A percentile compares a stretch with the other conserved stretches of the same genome.
These are phyloP conservation scores for Rhea pennata DNA, from an alignment of 2,113 vertebrate genomes.

Conservation along the genomic window DNA sequence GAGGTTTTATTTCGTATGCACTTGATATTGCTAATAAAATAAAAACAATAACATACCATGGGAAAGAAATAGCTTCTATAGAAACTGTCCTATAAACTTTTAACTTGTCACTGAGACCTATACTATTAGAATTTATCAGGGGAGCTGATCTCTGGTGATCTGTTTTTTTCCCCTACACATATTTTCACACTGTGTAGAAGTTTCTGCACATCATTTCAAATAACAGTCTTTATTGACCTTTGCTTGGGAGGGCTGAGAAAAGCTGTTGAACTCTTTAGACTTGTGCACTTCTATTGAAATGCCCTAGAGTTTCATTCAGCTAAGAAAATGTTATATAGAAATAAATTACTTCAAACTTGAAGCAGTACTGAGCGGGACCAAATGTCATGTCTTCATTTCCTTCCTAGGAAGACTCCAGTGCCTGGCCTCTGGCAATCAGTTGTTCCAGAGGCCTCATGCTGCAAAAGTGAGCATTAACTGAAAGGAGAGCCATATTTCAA, in stretches of 20 bases:
- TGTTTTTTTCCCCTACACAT: accelerated
- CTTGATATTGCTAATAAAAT: not conserved
- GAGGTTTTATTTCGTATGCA: not conserved
- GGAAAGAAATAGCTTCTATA: not conserved
- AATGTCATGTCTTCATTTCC: accelerated
- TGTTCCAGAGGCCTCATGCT: not conserved
- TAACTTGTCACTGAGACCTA: not conserved
- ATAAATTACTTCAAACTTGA: not conserved
- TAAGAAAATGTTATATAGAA: not conserved
- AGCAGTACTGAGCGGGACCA: not conserved
- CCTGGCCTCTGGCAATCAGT: accelerated
- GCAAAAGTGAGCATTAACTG: not conserved
- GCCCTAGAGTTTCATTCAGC: not conserved
- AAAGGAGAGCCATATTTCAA: accelerated
- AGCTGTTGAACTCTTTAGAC: not conserved
- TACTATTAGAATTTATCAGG: not conserved
- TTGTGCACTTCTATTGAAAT: not conserved
- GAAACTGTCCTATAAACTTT: not conserved
- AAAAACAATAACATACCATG: not conserved
- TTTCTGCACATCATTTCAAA: not conserved
- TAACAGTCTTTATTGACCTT: not conserved
- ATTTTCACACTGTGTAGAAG: not conserved
- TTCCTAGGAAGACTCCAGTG: not conserved
- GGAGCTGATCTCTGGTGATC: not conserved
- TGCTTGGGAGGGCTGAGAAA: not conserved